phyloP scores from a whole-genome alignment of 2,113 vertebrate species.

The Tragelaphus strepsiceros region DNA sequence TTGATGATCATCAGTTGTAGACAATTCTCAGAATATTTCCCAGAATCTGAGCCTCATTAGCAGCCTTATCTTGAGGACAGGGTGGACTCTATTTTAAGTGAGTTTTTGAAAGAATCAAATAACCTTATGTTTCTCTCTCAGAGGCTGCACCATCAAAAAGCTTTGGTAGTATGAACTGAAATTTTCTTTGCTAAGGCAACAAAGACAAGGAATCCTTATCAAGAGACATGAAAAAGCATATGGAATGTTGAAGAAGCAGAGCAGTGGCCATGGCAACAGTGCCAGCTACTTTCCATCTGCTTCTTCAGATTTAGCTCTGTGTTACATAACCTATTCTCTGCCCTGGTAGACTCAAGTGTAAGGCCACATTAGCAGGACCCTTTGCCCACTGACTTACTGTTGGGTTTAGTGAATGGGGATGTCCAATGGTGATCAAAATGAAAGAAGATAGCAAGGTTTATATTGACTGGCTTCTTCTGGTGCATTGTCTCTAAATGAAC shows the following conservation, averaged over 20 bases:
- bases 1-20: neutral
- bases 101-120: neutral
- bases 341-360: neutral
- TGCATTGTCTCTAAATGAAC: neutral
- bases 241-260: neutral
- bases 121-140: too few relatives aligned
- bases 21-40: neutral
- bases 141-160: neutral
- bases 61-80: neutral
- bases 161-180: neutral
- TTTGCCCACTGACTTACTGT: neutral
- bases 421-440: neutral
- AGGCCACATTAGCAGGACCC: neutral
- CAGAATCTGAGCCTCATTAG: neutral
- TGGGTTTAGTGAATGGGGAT: neutral
- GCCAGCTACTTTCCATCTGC: neutral
- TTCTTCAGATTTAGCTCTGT: neutral
- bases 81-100: neutral
- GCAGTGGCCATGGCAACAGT: neutral
- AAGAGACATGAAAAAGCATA: neutral
- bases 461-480: neutral
- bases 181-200: neutral
- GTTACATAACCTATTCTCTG: neutral
- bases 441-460: fast-evolving
- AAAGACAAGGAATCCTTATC: neutral